phyloP scores from a whole-genome alignment of 1,140 invertebrate genomes.

The Amyelois transitella region DNA sequence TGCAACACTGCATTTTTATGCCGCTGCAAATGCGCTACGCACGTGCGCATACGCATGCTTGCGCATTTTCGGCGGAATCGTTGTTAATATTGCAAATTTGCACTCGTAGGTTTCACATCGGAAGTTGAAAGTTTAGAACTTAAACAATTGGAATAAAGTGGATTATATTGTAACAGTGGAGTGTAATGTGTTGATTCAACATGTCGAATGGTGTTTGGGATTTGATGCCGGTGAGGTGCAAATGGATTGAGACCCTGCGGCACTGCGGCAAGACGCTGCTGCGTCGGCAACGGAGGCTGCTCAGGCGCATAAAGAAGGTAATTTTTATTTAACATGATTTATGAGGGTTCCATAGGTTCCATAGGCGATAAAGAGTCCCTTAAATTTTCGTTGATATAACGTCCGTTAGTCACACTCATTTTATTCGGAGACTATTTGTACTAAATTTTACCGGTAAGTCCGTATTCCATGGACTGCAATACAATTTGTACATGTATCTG shows the following conservation, averaged over 20 bases:
- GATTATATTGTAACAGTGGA: background rate
- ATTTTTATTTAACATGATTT: background rate
- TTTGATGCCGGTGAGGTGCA: constrained; percentile 50
- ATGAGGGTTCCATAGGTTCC: too few relatives aligned
- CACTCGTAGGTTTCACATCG: background rate
- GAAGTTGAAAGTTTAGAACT: background rate
- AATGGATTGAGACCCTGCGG: constrained; percentile 60
- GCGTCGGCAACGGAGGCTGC: constrained; percentile 48
- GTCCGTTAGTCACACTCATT: too few relatives aligned
- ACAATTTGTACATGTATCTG: too few relatives aligned
- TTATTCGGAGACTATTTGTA: too few relatives aligned
- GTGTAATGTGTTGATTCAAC: constrained; percentile 30
- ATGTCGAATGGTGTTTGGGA: constrained; percentile 59
- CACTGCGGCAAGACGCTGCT: constrained; percentile 62
- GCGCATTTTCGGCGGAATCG: background rate
- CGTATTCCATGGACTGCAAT: too few relatives aligned
- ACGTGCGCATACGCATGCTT: background rate
- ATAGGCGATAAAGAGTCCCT: too few relatives aligned
- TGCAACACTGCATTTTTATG: background rate
- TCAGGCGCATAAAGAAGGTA: constrained; percentile 63
- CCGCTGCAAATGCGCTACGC: background rate
- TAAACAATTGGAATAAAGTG: background rate
- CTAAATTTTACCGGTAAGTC: too few relatives aligned
- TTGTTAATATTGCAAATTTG: background rate
- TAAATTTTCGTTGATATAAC: too few relatives aligned